A percentile compares a stretch with the other conserved stretches of the same genome.
phyloP scores from a whole-genome alignment of 2,888 invertebrate genomes.

The Exephanes ischioxanthus region DNA sequence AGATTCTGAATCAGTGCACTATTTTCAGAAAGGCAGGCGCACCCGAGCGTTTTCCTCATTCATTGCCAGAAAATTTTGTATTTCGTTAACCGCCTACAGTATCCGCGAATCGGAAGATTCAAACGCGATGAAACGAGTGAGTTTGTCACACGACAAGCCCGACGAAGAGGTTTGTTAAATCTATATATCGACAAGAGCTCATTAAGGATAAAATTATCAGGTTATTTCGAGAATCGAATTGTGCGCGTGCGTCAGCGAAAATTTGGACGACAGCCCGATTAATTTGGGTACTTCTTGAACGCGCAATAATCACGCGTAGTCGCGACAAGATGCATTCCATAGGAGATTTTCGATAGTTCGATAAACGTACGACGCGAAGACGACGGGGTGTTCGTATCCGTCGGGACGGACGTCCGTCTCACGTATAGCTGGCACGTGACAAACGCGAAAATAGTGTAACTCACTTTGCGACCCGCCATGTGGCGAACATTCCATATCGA shows the following conservation, averaged over 20 bases:
- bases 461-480: background rate
- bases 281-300: background rate
- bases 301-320: background rate
- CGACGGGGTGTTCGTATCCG: background rate
- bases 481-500: background rate
- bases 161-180: background rate
- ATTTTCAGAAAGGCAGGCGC: constrained; percentile 57
- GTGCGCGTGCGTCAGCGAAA: constrained; percentile 23
- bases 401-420: background rate
- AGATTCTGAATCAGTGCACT: constrained; percentile 66
- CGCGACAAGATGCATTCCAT: constrained; percentile 15
- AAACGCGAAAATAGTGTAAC: background rate
- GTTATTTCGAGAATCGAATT: constrained; percentile 4
- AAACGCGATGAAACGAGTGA: background rate
- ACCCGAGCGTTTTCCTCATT: constrained; percentile 50
- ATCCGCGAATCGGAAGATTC: background rate
- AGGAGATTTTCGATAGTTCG: background rate
- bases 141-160: background rate
- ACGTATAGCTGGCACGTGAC: background rate
- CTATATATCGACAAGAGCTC: background rate
- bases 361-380: background rate
- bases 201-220: background rate
- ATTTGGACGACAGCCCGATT: constrained; percentile 18
- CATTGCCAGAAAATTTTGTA: constrained; percentile 59
- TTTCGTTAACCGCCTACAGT: constrained; percentile 20